phyloP scores from a whole-genome alignment of 64 coral and sea anemone species.

The Orbicella faveolata region DNA sequence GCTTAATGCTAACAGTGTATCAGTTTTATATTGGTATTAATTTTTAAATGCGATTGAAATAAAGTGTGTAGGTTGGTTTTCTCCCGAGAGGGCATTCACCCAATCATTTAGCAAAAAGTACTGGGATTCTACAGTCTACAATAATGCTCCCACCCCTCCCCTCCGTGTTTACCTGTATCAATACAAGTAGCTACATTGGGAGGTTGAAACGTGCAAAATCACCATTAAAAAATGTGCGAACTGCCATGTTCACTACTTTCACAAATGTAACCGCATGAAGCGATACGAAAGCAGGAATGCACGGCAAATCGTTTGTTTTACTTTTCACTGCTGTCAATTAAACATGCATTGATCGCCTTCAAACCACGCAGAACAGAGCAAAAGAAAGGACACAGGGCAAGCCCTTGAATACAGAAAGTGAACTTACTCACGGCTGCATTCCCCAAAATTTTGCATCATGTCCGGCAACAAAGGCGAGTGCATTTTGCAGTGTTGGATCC shows the following conservation, averaged over 20 bases:
- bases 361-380: slow-evolving; percentile 24
- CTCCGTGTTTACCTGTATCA: too few species aligned
- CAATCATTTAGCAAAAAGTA: too few species aligned
- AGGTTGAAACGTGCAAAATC: too few species aligned
- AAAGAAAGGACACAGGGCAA: slow-evolving; percentile 32
- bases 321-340: not conserved
- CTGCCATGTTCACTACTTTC: slow-evolving; percentile 29
- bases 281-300: slow-evolving; percentile 31
- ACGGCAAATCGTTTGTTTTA: not conserved
- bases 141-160: too few species aligned
- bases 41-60: too few species aligned
- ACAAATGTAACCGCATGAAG: slow-evolving; percentile 4
- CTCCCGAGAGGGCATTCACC: too few species aligned
- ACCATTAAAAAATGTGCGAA: slow-evolving; percentile 16
- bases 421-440: slow-evolving; percentile 50
- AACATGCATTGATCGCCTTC: not conserved
- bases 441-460: slow-evolving; percentile 34
- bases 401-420: slow-evolving; percentile 52
- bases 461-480: not conserved
- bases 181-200: too few species aligned
- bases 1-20: too few species aligned
- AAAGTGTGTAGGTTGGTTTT: too few species aligned
- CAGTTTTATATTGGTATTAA: too few species aligned
- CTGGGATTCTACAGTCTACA: too few species aligned
- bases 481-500: slow-evolving; percentile 5